Evolutionary conservation across 2,797 vertebrate species (phyloP).

Genomic region (Yasuhikotakia modesta): DNA sequence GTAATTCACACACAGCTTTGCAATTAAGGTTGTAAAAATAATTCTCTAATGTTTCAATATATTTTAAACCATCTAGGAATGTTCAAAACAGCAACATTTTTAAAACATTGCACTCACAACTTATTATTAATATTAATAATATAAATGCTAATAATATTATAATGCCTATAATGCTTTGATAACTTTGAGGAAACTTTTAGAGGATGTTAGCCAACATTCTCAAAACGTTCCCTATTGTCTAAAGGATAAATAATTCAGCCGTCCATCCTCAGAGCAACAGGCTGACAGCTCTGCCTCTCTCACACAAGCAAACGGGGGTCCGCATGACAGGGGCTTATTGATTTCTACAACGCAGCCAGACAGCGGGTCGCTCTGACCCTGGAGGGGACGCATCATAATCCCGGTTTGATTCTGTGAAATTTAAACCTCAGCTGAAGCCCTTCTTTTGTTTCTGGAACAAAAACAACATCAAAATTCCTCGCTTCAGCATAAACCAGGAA

Average conservation of each 20-base stretch:
- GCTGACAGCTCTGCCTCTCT: constrained; percentile 65
- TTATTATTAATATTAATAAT: too few relatives aligned
- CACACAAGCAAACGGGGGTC: constrained; percentile 57
- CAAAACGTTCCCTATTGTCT: constrained; percentile 60
- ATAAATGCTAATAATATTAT: too few relatives aligned
- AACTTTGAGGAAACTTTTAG: too few relatives aligned
- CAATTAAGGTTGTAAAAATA: too few relatives aligned
- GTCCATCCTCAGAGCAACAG: constrained; percentile 70
- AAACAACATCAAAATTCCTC: constrained; percentile 23
- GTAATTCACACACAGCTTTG: constrained; percentile 4
- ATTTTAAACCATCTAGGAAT: too few relatives aligned
- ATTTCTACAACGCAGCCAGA: constrained; percentile 73
- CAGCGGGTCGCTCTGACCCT: constrained; percentile 75
- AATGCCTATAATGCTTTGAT: too few relatives aligned
- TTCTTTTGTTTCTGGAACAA: constrained; percentile 35
- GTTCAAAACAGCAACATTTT: too few relatives aligned
- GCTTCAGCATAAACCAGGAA: constrained; percentile 1
- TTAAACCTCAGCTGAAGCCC: constrained; percentile 29
- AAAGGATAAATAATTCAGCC: constrained; percentile 80
- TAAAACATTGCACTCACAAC: too few relatives aligned
- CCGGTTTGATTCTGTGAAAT: constrained; percentile 52
- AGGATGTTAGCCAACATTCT: too few relatives aligned
- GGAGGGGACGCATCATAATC: constrained; percentile 63
- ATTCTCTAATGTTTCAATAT: too few relatives aligned
- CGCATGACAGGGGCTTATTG: constrained; percentile 68